These are phyloP conservation scores for Monochamus saltuarius DNA, from an alignment of 1,140 invertebrate species.

Conservation along the genomic window DNA sequence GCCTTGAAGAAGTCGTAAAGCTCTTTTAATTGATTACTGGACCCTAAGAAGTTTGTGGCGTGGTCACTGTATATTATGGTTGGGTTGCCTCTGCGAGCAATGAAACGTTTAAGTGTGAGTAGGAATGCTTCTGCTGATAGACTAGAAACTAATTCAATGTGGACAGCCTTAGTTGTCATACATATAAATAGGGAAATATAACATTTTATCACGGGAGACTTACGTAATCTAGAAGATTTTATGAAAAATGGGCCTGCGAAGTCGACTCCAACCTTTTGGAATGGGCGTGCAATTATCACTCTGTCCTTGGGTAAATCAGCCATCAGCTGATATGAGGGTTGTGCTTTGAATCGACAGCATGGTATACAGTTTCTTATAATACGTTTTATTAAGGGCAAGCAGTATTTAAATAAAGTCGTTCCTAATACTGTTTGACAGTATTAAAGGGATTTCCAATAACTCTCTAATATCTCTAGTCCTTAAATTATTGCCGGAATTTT, in stretches of 20 bases:
- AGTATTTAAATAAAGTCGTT: no score
- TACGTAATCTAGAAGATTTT: constrained; percentile 8
- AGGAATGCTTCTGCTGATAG: constrained; percentile 8
- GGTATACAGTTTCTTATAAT: constrained; percentile 2
- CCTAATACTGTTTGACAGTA: no score
- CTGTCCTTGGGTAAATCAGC: constrained; percentile 1
- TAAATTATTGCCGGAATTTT: no score
- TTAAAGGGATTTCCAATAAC: no score
- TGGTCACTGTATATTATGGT: constrained; percentile 2
- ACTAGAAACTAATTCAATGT: constrained; percentile 1
- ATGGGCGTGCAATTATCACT: not conserved
- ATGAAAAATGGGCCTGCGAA: constrained; percentile 9
- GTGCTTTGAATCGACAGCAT: constrained; percentile 3
- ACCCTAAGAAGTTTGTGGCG: not conserved
- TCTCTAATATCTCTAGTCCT: no score
- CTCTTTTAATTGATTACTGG: not conserved
- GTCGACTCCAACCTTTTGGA: constrained; percentile 11
- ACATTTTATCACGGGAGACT: constrained; percentile 5
- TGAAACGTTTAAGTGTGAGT: not conserved
- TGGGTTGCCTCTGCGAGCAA: not conserved
- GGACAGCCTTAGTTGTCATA: no score
- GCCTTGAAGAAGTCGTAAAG: constrained; percentile 1
- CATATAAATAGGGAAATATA: constrained; percentile 4
- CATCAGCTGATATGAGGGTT: not conserved
- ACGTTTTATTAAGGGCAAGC: no score